A percentile compares a stretch with the other conserved stretches of the same genome.
phyloP scores from a whole-genome alignment of 2,888 invertebrate species.

The Microchrysa polita region DNA sequence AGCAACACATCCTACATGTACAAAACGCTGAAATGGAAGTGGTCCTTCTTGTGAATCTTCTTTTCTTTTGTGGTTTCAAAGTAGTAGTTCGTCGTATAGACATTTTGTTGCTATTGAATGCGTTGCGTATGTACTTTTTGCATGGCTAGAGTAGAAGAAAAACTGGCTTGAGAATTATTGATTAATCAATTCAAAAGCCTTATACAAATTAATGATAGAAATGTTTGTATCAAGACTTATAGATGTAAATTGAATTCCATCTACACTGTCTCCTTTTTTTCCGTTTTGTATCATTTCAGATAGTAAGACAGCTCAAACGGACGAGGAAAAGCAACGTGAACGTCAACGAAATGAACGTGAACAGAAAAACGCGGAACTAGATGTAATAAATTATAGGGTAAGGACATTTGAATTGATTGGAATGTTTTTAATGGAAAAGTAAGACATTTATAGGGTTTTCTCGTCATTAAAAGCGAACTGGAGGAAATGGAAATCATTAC shows the following conservation, averaged over 20 bases:
- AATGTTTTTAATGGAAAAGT: too few species aligned
- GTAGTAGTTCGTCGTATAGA: neutral
- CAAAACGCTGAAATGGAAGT: neutral
- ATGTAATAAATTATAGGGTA: slow-evolving; percentile 64
- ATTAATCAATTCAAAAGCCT: neutral
- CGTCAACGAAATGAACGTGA: slow-evolving; percentile 64
- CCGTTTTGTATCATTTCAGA: slow-evolving; percentile 53
- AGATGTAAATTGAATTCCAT: too few species aligned
- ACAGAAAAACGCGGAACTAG: slow-evolving; percentile 64
- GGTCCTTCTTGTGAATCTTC: neutral
- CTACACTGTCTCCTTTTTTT: too few species aligned
- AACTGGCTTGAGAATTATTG: slow-evolving; percentile 1
- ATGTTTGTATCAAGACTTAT: neutral
- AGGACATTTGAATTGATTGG: slow-evolving; percentile 44
- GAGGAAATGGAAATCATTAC: too few species aligned
- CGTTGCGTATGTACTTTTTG: too few species aligned
- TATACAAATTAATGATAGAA: slow-evolving; percentile 8
- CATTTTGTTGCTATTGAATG: too few species aligned
- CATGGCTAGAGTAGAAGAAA: too few species aligned
- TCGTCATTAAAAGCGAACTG: too few species aligned
- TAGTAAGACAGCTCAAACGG: slow-evolving; percentile 65
- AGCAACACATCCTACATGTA: neutral
- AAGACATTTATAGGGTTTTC: too few species aligned
- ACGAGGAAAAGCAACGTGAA: slow-evolving; percentile 65
- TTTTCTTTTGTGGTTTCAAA: neutral